A percentile compares a stretch with the other conserved stretches of the same genome.
Evolutionary conservation across 2,797 vertebrate genomes (phyloP).

Genomic region (Eleutherodactylus coqui): DNA sequence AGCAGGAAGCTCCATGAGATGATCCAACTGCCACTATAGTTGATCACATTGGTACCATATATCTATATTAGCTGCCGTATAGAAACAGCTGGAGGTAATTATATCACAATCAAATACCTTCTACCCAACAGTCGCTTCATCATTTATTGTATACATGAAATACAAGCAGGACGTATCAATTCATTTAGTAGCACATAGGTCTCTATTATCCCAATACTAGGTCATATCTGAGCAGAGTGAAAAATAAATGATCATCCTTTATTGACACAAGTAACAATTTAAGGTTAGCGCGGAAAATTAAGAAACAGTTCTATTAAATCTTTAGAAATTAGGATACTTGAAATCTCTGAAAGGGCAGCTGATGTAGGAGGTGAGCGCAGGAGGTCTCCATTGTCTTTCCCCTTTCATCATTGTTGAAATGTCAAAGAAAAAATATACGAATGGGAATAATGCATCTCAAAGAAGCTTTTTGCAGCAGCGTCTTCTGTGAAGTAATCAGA

Average conservation of each 20-base stretch:
- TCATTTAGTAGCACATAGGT: conserved; percentile 18
- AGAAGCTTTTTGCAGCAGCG: conserved; percentile 22
- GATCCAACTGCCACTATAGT: conserved; percentile 17
- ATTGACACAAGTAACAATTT: neutral
- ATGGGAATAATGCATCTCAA: conserved; percentile 29
- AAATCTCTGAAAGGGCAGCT: conserved; percentile 48
- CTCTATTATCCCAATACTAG: neutral
- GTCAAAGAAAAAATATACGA: conserved; percentile 43
- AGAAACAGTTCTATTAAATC: neutral
- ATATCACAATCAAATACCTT: conserved; percentile 35
- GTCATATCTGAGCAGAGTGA: neutral
- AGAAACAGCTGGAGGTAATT: conserved; percentile 57
- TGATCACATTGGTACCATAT: conserved; percentile 34
- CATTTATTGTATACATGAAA: conserved; percentile 44
- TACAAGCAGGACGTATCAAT: conserved; percentile 14
- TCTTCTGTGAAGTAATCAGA: conserved; percentile 50
- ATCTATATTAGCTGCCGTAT: conserved; percentile 27
- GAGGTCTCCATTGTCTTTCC: conserved; percentile 39
- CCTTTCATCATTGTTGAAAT: conserved; percentile 59
- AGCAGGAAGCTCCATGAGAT: conserved; percentile 17
- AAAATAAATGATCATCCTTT: neutral
- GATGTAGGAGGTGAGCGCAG: conserved; percentile 3
- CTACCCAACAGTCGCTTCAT: conserved; percentile 29
- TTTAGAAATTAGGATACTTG: conserved; percentile 23
- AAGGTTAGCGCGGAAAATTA: neutral